Base-by-base conservation (phyloP, 2,797 vertebrate species). In the Micrastur ruficollis region DNA sequence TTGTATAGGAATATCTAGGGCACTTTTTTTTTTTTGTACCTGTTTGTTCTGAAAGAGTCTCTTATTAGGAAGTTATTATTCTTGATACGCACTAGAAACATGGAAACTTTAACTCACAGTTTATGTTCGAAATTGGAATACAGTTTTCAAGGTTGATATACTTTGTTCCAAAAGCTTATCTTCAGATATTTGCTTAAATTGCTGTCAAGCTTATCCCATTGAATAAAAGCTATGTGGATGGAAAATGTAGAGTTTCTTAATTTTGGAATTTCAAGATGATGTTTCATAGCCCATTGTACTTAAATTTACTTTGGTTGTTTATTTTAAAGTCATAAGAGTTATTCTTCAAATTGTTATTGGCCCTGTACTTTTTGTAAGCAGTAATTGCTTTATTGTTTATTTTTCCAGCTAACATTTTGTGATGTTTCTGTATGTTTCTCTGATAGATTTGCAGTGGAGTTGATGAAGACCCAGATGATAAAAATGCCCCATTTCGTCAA, bases 401-500 rank as follows among this genome's bases (percentile, higher is more conserved):
- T 87, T 73, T 80, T 49, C 62, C 42, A 67, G 44, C 36, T 87
- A 20, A 71, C 32, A 7, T 59, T 80, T 90, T 71, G 29, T 86
- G 22, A 68, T 44, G 25, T 85, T 84, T 90, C 58, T 89, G 0
- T 87, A 16, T 25, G 3, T 47, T 93, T 89, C 13, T 95, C 86
- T 96, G 70, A 49, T 47, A 99, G 99, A 98, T 98, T n/a, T 98
- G 98, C 90, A 97, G 98, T 93, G 98, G 97, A 91, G 97, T 98
- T 61, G 99, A 99, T 31, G 99, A 99, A 91, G 99, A 99, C 93
- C 98, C 98, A 5, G 99, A 99, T 95, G 99, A 99, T 96, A 99
- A 98, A 97, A 99, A 98, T 10, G 98, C 99, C 16, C 99, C 99
- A 0, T 99, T 99, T 97, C 99, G 99, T 44, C 99, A 99, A 34